Base-by-base conservation (phyloP, 2,113 vertebrate genomes). In the Hippocampus mohnikei region DNA sequence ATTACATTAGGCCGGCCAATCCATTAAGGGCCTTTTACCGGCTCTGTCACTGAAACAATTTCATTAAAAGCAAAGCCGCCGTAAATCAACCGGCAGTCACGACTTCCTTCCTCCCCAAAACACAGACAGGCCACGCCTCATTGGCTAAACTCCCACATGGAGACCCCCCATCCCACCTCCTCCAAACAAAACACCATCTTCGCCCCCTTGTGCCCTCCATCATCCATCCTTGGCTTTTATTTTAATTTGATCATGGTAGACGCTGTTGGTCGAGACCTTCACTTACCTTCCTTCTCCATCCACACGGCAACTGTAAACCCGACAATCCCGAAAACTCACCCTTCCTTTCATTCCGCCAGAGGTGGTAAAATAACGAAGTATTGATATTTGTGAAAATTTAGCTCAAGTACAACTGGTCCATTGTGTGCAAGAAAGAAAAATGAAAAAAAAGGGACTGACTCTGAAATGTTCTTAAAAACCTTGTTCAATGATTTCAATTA, bases 1-100 rank as follows among this genome's bases (percentile, higher is more conserved):
- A 99, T 99, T 99, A 98, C 95, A 98, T 97, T 96, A 98, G 95
- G 94, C 95, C 94, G 94, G 93, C 95, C 95, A 98, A 98, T 99
- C 96, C 96, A 99, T 99, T 99, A 98, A 94, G 93, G 94, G 95
- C 95, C 96, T 97, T 96, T 98, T 98, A 98, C 96, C 93, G 93
- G 91, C 94, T 95, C 96, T 97, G 96, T 96, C 96, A 96, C 93
- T 94, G 96, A 95, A 97, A 98, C 96, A 97, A 97, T 99, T 98
- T 99, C 95, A 98, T 98, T 98, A 98, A 97, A 88, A 95, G 94
- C 80, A 95, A 95, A 94, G 95, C 94, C 93, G 94, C 93, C 93
- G 94, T 98, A 98, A 98, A 98, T 98, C 96, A 98, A 92, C 87
- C 92, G 76, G 75, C 93, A 94, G 95, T 96, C 96, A 97, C 92